phyloP scores from a whole-genome alignment of 2,797 vertebrate species.

The Ctenopoma kingsleyae region DNA sequence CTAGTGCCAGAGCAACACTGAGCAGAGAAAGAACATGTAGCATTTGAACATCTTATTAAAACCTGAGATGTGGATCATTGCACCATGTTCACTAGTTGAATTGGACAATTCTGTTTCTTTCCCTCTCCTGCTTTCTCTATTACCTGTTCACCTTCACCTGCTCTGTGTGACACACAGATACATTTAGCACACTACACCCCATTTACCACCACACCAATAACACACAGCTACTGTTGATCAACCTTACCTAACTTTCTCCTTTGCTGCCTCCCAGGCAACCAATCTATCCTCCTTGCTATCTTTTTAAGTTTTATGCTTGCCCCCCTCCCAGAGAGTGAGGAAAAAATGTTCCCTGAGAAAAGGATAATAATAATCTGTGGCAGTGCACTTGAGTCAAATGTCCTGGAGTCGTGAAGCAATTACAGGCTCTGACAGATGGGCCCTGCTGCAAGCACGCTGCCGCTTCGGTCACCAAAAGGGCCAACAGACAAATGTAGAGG shows the following conservation, averaged over 20 bases:
- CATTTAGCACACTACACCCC: conserved; percentile 57
- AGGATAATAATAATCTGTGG: conserved; percentile 86
- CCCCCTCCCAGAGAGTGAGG: conserved; percentile 60
- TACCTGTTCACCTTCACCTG: conserved; percentile 42
- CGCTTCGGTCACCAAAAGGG: conserved; percentile 77
- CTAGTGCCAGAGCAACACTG: background rate
- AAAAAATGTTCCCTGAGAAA: conserved; percentile 80
- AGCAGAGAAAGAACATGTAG: conserved; percentile 16
- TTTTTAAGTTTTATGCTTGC: conserved; percentile 70
- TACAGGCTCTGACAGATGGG: conserved; percentile 85
- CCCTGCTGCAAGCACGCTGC: conserved; percentile 71
- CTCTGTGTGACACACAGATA: conserved; percentile 43
- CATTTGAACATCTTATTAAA: conserved; percentile 48
- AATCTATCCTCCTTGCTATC: conserved; percentile 71
- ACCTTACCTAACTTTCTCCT: conserved; percentile 62
- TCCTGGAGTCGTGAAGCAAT: conserved; percentile 85
- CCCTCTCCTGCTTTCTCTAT: conserved; percentile 4
- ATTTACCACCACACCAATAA: conserved; percentile 59
- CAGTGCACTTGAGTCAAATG: conserved; percentile 85
- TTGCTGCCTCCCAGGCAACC: conserved; percentile 61
- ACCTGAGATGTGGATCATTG: conserved; percentile 25
- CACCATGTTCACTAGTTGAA: conserved; percentile 10
- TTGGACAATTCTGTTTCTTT: conserved; percentile 9
- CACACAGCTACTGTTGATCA: conserved; percentile 63
- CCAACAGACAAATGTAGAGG: conserved; percentile 73